Conservation (phyloP, 2,797 vertebrate genomes). For the Acestrorhynchus altus region DNA sequence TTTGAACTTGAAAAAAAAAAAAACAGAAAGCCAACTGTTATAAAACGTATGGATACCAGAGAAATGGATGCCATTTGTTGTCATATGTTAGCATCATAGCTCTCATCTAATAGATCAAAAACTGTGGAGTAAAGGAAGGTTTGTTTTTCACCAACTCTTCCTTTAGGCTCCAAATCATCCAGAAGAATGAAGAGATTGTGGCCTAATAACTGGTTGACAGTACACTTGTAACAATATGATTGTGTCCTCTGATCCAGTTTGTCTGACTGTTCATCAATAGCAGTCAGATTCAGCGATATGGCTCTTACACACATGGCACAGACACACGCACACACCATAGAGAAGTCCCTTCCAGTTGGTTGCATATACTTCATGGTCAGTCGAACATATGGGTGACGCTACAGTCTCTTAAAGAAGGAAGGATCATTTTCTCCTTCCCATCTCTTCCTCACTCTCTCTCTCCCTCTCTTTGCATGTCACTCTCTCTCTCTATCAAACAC, state of each 20-base stretch:
- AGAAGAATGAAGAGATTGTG: not conserved
- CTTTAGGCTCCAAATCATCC: not conserved
- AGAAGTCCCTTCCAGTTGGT: conserved; percentile 71
- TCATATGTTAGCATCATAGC: no score
- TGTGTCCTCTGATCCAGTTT: conserved; percentile 16
- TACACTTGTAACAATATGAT: not conserved
- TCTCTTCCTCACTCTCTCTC: conserved; percentile 64
- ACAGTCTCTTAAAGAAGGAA: conserved; percentile 76
- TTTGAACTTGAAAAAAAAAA: no score
- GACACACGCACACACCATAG: not conserved
- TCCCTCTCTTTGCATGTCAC: conserved; percentile 77
- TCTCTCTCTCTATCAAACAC: conserved; percentile 75
- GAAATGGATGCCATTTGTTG: no score
- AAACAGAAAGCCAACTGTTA: no score
- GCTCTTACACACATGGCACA: conserved; percentile 24
- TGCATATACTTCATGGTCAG: conserved; percentile 71
- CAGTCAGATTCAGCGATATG: not conserved
- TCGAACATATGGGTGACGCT: conserved; percentile 77
- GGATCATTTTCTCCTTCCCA: conserved; percentile 69
- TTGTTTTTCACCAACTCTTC: not conserved
- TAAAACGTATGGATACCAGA: no score
- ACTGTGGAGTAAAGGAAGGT: not conserved
- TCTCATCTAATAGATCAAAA: no score
- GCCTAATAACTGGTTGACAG: not conserved
- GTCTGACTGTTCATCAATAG: not conserved